Evolutionary conservation across 1,140 invertebrate species (phyloP).

Genomic region (Drosophila miranda): DNA sequence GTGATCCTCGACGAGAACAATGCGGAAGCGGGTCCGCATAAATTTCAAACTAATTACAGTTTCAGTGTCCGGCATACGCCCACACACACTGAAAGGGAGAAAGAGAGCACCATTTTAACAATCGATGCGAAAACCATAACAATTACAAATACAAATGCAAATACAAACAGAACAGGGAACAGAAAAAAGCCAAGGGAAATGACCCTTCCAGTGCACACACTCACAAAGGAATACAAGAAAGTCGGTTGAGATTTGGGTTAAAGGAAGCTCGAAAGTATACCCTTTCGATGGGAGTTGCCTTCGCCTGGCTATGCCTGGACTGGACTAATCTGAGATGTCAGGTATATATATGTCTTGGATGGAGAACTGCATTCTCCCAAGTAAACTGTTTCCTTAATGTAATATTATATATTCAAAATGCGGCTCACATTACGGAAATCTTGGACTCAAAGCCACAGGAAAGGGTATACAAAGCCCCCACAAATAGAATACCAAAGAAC

Average conservation of each 20-base stretch:
- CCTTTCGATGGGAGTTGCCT: not conserved
- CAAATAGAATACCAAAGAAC: constrained; percentile 17
- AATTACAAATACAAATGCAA: constrained; percentile 66
- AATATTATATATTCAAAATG: not conserved
- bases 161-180: constrained; percentile 9
- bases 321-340: too few species aligned
- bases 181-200: constrained; percentile 6
- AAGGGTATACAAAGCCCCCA: constrained; percentile 13
- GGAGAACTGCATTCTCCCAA: too few species aligned
- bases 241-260: not conserved
- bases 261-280: not conserved
- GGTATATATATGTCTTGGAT: too few species aligned
- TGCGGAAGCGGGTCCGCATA: constrained; percentile 64
- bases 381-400: not conserved
- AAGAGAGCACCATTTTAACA: constrained; percentile 15
- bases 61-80: constrained; percentile 61
- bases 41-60: constrained; percentile 77
- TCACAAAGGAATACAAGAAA: not conserved
- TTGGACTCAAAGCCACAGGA: too few species aligned
- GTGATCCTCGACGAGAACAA: constrained; percentile 62
- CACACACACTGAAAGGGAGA: constrained; percentile 4
- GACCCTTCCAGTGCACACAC: not conserved
- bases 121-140: constrained; percentile 68
- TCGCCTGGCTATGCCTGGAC: too few species aligned
- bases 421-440: not conserved